Evolutionary conservation across 2,797 vertebrate genomes (phyloP).

Genomic region (Scomberomorus guttatus): DNA sequence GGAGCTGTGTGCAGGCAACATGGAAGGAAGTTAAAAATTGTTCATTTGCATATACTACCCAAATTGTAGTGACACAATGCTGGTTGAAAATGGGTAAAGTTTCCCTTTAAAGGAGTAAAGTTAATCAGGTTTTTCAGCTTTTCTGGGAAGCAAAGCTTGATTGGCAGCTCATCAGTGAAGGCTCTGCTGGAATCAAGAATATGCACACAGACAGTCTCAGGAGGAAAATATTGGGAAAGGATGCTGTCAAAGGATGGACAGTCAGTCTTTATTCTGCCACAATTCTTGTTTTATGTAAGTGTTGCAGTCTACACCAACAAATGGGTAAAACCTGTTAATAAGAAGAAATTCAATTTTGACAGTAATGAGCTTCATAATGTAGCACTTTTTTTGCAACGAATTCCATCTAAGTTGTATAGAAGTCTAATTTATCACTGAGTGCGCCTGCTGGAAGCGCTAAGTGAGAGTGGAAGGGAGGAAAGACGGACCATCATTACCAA

Average conservation of each 20-base stretch:
- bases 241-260: neutral
- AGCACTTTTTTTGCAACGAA: slow-evolving; percentile 24
- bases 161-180: slow-evolving; percentile 47
- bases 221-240: neutral
- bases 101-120: neutral
- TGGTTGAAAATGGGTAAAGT: too few relatives aligned
- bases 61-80: too few relatives aligned
- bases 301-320: neutral
- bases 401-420: slow-evolving; percentile 26
- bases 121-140: slow-evolving; percentile 12
- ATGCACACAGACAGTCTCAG: slow-evolving; percentile 1
- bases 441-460: slow-evolving; percentile 27
- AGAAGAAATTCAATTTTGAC: slow-evolving; percentile 16
- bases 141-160: slow-evolving; percentile 37
- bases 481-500: slow-evolving; percentile 46
- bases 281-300: neutral
- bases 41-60: too few relatives aligned
- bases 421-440: slow-evolving; percentile 38
- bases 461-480: slow-evolving; percentile 25
- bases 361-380: slow-evolving; percentile 23
- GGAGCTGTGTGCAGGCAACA: too few relatives aligned
- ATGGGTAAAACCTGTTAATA: slow-evolving; percentile 19
- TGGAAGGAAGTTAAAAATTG: too few relatives aligned
- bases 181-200: slow-evolving; percentile 35
- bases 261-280: neutral